Percentiles rank a stretch among this genome's conserved stretches.
These are phyloP conservation scores for Paramacrobiotus metropolitanus DNA, from an alignment of 1,140 invertebrate species.

Conservation along the genomic window DNA sequence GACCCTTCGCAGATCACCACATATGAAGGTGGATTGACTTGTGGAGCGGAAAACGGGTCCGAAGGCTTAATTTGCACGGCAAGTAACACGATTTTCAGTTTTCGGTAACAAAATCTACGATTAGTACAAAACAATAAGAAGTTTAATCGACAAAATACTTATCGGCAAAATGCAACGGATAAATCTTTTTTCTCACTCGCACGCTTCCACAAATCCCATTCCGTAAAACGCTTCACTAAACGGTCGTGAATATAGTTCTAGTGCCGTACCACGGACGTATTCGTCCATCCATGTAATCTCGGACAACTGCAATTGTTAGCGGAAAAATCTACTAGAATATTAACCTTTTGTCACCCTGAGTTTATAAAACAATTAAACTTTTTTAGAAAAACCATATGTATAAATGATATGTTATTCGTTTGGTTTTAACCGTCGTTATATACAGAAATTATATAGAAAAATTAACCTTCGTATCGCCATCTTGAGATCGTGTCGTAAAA, in stretches of 20 bases:
- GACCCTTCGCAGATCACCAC: not conserved
- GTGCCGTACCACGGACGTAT: not conserved
- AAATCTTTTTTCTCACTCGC: too few relatives aligned
- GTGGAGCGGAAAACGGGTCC: not conserved
- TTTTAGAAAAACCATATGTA: too few relatives aligned
- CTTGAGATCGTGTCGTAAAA: conserved; percentile 33
- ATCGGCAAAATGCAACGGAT: too few relatives aligned
- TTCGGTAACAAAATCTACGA: not conserved
- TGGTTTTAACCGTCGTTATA: too few relatives aligned
- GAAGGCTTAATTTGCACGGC: not conserved
- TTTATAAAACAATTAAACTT: too few relatives aligned
- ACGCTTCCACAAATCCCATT: not conserved
- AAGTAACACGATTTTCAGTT: not conserved
- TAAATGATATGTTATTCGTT: too few relatives aligned
- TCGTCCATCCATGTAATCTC: conserved; percentile 2
- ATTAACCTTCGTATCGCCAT: not conserved
- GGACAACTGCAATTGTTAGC: too few relatives aligned
- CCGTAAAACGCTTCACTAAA: not conserved
- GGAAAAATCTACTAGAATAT: too few relatives aligned
- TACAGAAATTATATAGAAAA: too few relatives aligned
- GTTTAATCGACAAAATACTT: too few relatives aligned
- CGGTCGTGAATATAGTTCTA: not conserved
- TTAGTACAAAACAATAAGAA: too few relatives aligned
- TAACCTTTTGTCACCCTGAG: too few relatives aligned
- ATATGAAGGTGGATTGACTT: not conserved